Base-by-base conservation (phyloP, 2,888 invertebrate genomes). In the Altica lythri region DNA sequence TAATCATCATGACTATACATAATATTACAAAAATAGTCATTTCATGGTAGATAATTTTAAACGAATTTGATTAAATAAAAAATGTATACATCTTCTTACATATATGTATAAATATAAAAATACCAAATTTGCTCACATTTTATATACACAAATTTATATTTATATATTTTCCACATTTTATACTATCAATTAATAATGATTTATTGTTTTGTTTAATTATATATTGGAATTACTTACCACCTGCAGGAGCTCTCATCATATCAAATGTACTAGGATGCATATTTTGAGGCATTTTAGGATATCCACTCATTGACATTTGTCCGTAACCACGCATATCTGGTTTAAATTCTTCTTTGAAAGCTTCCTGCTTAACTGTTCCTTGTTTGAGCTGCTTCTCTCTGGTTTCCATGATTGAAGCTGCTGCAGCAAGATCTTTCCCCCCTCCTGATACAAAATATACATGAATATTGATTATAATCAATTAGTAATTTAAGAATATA, bases 391-490 rank as follows among this genome's bases (percentile, higher is more conserved):
- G 72, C 18, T 64, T 63, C 16, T 70, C 70, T 29, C 70, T 60
- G 4, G 68, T 63, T 38, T 72, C 73, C 18, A 79, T 82, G 69
- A 87, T 79, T 12, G 82, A 83, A 1, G 87, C 87, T 0, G 90
- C 88, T n/a, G 92, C 88, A 2, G 90, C 89, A 70, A 93, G 78
- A 69, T 91, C 90, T 72, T 90, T 92, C 10, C 92, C 92, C 9
- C 92, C 92, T 65, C 92, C 92, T 89, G 70, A 58, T 54, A 52
- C 54, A 57, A 46, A 60, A 50, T 51, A 50, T 19, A 29, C 37
- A 37, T 27, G 8, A 22, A 30, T 22, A 19, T 16, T 17, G 18
- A 42, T 35, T 9, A 42, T 17, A 10, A 37, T 2, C 4, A 35
- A 34, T 13, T 8, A 22, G 9, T 19, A 2, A 43, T 6, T 43